These are phyloP conservation scores for Cryptosula pallasiana DNA, from an alignment of 2,888 invertebrate genomes.

Conservation along the genomic window DNA sequence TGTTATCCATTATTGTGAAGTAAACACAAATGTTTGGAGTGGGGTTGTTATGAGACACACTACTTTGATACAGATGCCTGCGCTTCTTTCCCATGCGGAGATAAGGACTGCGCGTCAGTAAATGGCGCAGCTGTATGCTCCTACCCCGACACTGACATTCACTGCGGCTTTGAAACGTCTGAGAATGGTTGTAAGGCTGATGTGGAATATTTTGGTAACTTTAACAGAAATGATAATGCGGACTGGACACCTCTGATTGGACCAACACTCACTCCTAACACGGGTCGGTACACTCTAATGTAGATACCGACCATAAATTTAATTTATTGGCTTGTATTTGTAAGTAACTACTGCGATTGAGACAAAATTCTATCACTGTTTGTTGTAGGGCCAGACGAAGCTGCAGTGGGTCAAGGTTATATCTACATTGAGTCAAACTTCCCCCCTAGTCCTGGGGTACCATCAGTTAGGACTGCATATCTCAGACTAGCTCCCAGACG, in stretches of 20 bases:
- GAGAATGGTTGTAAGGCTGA: conserved; percentile 21
- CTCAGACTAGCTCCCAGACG: neutral
- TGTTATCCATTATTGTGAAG: no score
- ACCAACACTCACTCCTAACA: conserved; percentile 5
- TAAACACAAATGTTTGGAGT: no score
- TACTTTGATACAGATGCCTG: conserved; percentile 18
- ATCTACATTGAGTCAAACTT: conserved; percentile 15
- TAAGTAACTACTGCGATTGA: no score
- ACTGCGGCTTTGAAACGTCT: conserved; percentile 12
- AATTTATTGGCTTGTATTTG: no score
- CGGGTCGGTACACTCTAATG: no score
- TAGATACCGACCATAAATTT: no score
- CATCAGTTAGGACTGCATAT: neutral
- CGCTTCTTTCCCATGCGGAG: conserved; percentile 20
- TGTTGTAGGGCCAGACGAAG: neutral
- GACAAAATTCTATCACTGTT: no score
- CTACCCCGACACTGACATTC: conserved; percentile 21
- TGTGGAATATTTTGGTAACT: conserved; percentile 14
- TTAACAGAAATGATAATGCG: neutral
- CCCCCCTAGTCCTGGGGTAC: neutral
- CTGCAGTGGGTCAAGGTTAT: conserved; percentile 6
- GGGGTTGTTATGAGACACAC: no score
- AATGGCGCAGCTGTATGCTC: conserved; percentile 7
- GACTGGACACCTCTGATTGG: conserved; percentile 6
- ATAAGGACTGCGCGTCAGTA: neutral